phyloP scores from a whole-genome alignment of 2,888 invertebrate genomes.

The Diploptera punctata region DNA sequence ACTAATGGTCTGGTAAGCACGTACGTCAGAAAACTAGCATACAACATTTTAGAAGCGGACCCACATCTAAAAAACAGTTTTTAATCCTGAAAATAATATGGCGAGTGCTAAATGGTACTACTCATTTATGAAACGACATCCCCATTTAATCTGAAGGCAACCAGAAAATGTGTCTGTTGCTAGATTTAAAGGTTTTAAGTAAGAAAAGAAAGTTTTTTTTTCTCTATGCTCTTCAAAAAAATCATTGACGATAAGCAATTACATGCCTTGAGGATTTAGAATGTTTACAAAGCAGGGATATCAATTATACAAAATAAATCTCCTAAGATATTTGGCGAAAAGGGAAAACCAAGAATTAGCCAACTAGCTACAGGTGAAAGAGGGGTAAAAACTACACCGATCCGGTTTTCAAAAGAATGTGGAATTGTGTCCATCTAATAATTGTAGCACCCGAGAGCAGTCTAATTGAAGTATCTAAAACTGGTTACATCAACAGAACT shows the following conservation, averaged over 20 bases:
- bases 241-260: background rate
- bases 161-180: background rate
- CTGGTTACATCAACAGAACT: no score
- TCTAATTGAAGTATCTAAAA: conserved; percentile 37
- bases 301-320: conserved; percentile 43
- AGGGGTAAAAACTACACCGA: conserved; percentile 44
- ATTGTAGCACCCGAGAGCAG: conserved; percentile 41
- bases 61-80: background rate
- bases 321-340: conserved; percentile 42
- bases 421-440: conserved; percentile 41
- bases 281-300: conserved; percentile 45
- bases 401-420: conserved; percentile 45
- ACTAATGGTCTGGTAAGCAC: background rate
- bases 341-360: conserved; percentile 44
- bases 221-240: background rate
- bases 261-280: conserved; percentile 39
- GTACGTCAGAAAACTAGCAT: background rate
- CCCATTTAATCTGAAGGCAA: background rate
- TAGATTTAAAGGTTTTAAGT: background rate
- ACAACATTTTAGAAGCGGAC: background rate
- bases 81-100: conserved; percentile 2
- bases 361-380: no score
- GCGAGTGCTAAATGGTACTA: conserved; percentile 10
- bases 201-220: background rate
- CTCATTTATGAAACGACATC: conserved; percentile 4